Evolutionary conservation across 2,797 vertebrate species (phyloP), one percentile per base, ranked within the genome.

Genomic region (Tadarida brasiliensis): DNA sequence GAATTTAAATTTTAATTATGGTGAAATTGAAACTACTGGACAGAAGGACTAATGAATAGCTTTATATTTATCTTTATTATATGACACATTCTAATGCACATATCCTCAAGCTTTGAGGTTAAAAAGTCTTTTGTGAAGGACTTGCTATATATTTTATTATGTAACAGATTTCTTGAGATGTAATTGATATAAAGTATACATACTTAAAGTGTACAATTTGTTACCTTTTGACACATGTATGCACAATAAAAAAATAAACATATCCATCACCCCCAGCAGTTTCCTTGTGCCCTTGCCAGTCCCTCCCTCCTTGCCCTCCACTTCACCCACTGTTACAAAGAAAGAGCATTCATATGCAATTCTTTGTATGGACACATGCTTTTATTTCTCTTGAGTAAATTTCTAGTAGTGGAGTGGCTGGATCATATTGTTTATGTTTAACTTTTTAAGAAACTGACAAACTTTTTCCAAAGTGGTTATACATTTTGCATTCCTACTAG

Each of bases 1-100:
- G 67, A 91, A 57, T 82, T 90, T 86, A 2, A 14, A 59, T 65
- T 89, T 71, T 54, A 77, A 77, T 92, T 86, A 24, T 71, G 33
- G 11, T 76, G 59, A 70, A 68, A 92, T 71, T 80, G 91, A 70
- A 70, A 51, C 47, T 87, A 33, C 30, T 87, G 6, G 8, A 87
- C 28, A 71, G 26, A 90, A 71, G 6, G 28, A 49, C 39, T 61
- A 24, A 61, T 68, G 33, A 65, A 11, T 87, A 51, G 59, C 67
- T 93, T n/a, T 87, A 26, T 70, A 39, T 87, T 76, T 77, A 47
- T 73, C 26, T 65, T 90, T 61, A 33, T 76, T 54, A 14, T 65
- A 57, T 82, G 67, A 78, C 7, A 65, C 44, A 12, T 61, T 57
- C 28, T 57, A 76, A 65, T 63, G 5, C 39, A 20, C 49, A 11